Conservation (phyloP, 2,113 vertebrate genomes). For the Stictonetta naevosa region DNA sequence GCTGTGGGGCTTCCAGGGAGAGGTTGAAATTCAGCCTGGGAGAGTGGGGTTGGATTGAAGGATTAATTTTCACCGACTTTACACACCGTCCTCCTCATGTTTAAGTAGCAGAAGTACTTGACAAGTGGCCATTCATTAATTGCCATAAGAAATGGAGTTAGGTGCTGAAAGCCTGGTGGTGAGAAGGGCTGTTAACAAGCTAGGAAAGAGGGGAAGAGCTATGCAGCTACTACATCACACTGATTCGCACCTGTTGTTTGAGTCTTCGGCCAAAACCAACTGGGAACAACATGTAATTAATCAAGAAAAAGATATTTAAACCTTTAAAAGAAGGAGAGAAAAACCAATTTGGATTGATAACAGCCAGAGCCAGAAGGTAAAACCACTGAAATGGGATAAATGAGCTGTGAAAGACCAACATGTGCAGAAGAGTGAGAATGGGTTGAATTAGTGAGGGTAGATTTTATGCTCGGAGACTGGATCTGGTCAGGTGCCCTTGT, state of each 20-base stretch:
- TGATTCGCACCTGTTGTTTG: not conserved
- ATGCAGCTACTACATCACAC: fast-evolving
- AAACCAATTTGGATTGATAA: not conserved
- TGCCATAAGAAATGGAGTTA: not conserved
- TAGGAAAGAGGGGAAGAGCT: not conserved
- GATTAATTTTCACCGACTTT: not conserved
- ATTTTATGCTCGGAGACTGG: not conserved
- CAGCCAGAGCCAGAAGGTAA: not conserved
- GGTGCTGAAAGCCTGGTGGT: fast-evolving
- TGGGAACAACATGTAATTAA: not conserved
- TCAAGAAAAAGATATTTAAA: not conserved
- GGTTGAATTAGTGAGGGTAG: not conserved
- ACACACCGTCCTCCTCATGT: fast-evolving
- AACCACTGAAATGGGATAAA: not conserved
- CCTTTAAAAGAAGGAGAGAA: not conserved
- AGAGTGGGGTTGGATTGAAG: not conserved
- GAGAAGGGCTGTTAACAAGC: not conserved
- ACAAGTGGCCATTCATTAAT: not conserved
- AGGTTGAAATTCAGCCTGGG: not conserved
- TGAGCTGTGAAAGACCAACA: not conserved
- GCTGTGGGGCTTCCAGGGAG: not conserved
- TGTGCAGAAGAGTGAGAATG: not conserved
- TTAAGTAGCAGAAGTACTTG: not conserved
- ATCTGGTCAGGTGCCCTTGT: not conserved
- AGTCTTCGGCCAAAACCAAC: not conserved